Conservation (phyloP, 2,113 vertebrate species). For the Chlorodrepanis virens region DNA sequence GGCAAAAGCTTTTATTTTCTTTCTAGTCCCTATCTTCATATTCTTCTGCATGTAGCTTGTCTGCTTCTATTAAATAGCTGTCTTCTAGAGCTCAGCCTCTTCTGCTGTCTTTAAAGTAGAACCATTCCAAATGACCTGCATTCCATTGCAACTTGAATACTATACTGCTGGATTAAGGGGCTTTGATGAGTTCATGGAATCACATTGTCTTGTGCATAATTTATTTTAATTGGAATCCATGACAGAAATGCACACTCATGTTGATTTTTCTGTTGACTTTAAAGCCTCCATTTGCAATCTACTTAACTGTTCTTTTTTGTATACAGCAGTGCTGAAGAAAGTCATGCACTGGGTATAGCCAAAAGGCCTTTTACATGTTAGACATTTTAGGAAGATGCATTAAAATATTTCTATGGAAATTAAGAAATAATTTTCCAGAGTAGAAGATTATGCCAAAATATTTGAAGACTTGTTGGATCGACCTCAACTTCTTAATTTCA, state of each 20-base stretch:
- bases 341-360: neutral
- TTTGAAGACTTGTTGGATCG: neutral
- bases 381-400: neutral
- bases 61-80: neutral
- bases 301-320: neutral
- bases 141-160: neutral
- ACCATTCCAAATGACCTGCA: neutral
- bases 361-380: neutral
- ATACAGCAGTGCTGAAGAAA: neutral
- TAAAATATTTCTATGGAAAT: neutral
- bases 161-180: neutral
- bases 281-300: slow-evolving; percentile 7
- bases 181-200: neutral
- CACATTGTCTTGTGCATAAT: neutral
- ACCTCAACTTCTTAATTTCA: neutral
- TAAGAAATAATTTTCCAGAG: neutral
- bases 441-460: neutral
- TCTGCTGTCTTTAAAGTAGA: neutral
- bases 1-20: neutral
- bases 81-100: neutral
- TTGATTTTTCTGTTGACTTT: slow-evolving; percentile 19
- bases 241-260: neutral
- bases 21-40: neutral
- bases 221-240: neutral
- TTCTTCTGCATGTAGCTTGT: neutral